Percentiles rank a stretch among this genome's conserved stretches.
Conservation (phyloP, 2,797 vertebrate genomes). For the Urophycis tenuis region DNA sequence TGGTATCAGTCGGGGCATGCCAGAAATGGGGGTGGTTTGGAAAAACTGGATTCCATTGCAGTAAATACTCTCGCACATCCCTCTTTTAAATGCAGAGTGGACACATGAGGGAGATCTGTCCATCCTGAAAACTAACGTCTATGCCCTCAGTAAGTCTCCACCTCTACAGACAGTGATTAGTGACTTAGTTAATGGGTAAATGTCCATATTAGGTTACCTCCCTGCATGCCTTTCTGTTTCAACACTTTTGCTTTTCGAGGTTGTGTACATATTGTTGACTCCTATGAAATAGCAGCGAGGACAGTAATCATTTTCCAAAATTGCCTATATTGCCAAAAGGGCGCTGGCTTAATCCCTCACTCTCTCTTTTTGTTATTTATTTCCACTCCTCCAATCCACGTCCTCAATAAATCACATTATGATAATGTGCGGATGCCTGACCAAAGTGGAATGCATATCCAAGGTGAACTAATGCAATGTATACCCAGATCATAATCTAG, state of each 20-base stretch:
- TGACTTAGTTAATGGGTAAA: neutral
- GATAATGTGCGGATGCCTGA: slow-evolving; percentile 13
- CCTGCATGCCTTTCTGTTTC: neutral
- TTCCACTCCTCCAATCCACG: neutral
- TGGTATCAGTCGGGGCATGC: neutral
- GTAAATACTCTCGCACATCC: slow-evolving; percentile 41
- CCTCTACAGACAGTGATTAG: neutral
- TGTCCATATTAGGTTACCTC: neutral
- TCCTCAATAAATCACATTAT: slow-evolving; percentile 5
- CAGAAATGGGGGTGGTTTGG: neutral
- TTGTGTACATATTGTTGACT: neutral
- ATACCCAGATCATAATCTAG: neutral
- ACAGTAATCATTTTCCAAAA: neutral
- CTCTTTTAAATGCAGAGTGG: slow-evolving; percentile 29
- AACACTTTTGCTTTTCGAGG: neutral
- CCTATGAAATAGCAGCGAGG: neutral
- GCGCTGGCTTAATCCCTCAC: neutral
- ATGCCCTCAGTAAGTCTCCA: slow-evolving; percentile 32
- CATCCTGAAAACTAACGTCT: slow-evolving; percentile 48
- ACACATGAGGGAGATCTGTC: slow-evolving; percentile 30
- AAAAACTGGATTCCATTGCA: neutral
- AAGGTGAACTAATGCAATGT: neutral
- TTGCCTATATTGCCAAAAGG: neutral
- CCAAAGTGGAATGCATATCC: slow-evolving; percentile 26
- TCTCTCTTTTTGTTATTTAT: neutral